phyloP scores from a whole-genome alignment of 2,888 invertebrate genomes.

The Leptopilina myrica region DNA sequence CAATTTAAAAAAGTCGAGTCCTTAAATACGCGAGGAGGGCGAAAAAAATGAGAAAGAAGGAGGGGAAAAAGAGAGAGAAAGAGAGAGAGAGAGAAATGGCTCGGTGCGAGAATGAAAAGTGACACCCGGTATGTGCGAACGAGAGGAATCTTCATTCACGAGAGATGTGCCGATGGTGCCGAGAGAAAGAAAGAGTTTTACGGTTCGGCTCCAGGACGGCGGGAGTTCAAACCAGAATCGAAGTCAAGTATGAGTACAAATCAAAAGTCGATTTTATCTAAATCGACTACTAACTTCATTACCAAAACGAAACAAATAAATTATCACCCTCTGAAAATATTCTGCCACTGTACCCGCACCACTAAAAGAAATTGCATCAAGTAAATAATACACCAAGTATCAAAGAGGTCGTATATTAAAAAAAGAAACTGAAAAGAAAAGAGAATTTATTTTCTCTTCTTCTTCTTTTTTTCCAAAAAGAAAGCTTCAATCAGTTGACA shows the following conservation, averaged over 20 bases:
- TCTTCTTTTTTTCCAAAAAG: too few relatives aligned
- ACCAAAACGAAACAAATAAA: conserved; percentile 39
- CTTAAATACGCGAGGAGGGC: conserved; percentile 21
- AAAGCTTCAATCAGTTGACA: too few relatives aligned
- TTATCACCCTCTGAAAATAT: conserved; percentile 39
- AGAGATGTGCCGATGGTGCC: conserved; percentile 15
- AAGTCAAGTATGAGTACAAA: conserved; percentile 36
- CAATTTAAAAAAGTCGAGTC: conserved; percentile 39
- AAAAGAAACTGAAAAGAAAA: background rate
- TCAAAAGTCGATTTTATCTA: conserved; percentile 35
- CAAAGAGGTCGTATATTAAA: background rate
- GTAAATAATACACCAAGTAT: too few relatives aligned
- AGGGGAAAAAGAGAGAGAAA: background rate
- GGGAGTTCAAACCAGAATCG: conserved; percentile 38
- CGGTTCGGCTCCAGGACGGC: conserved; percentile 38
- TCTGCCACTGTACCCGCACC: background rate
- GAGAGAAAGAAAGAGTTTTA: conserved; percentile 29
- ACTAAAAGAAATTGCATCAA: background rate
- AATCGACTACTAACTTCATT: conserved; percentile 39
- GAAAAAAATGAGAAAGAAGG: background rate
- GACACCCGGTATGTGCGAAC: conserved; percentile 50
- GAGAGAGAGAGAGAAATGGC: conserved; percentile 3
- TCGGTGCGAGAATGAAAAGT: conserved; percentile 45
- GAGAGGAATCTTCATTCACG: conserved; percentile 46
- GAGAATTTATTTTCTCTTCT: too few relatives aligned